Base-by-base conservation (phyloP, 2,797 vertebrate species). In the Phaenicophaeus curvirostris region DNA sequence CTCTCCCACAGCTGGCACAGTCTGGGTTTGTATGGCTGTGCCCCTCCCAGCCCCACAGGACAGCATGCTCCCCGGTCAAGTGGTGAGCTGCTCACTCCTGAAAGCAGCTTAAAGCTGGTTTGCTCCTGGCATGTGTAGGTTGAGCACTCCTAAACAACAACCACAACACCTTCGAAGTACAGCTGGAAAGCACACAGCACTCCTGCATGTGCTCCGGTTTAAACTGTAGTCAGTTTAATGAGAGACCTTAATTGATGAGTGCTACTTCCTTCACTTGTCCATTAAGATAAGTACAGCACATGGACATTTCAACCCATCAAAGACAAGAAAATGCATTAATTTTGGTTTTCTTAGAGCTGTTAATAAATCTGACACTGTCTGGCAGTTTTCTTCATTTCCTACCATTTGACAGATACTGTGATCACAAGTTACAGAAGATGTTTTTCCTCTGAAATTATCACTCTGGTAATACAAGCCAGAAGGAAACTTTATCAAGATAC, bases 331-430 rank as follows among this genome's bases (percentile, higher is more conserved):
- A 96, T 25, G 95, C 96, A 97, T 98, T 98, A 96, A 97, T 98
- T 97, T 97, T 93, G 89, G 76, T 96, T 95, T 97, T 97, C 93
- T 94, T 93, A 92, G 93, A 96, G 93, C 72, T 90, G 97, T 97
- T 97, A 98, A 97, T 98, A 98, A 97, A 97, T 97, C 97, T 97
- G 97, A 98, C 97, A 95, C 96, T 96, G 97, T 97, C 97, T 97
- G 95, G 97, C 97, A 97, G 96, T 97, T 98, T 98, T 97, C 96
- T 97, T 97, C 97, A 97, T 97, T 98, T 97, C 95, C 93, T 92
- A 95, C 91, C 89, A 94, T 97, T 97, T 97, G 97, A 97, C 97
- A 97, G 97, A 95, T 96, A 97, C 95, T 95, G 96, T 78, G 97
- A 97, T 98, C 96, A 89, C 96, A 97, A 97, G 94, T 97, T 97